These are phyloP conservation scores for Charadrius vociferus DNA, from an alignment of 2,113 vertebrate genomes.

Conservation along the genomic window DNA sequence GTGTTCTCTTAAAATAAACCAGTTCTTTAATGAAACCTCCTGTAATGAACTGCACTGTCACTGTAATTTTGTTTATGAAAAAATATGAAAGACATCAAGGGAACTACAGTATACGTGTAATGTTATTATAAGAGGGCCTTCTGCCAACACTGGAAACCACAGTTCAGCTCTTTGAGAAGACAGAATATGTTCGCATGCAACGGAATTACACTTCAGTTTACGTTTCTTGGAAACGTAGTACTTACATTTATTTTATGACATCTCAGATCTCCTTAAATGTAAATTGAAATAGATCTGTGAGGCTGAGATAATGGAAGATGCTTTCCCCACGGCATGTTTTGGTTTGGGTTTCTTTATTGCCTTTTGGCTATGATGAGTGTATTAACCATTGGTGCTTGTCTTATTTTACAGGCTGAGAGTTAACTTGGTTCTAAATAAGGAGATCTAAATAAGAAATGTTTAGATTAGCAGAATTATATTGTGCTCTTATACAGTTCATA, in stretches of 20 bases:
- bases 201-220: conserved; percentile 42
- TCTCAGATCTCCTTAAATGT: conserved; percentile 14
- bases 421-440: neutral
- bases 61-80: conserved; percentile 65
- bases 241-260: conserved; percentile 25
- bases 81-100: conserved; percentile 58
- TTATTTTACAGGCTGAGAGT: neutral
- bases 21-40: conserved; percentile 56
- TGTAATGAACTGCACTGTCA: conserved; percentile 56
- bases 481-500: neutral
- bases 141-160: conserved; percentile 54
- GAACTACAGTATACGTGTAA: conserved; percentile 35
- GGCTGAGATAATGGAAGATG: neutral
- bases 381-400: neutral
- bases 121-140: conserved; percentile 56
- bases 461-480: neutral
- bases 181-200: neutral
- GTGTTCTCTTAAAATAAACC: conserved; percentile 57
- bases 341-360: neutral
- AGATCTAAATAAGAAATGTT: neutral
- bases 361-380: neutral
- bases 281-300: conserved; percentile 41
- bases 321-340: neutral
- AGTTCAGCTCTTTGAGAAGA: conserved; percentile 38
- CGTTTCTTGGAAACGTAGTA: conserved; percentile 36